Conservation (phyloP, 2,113 vertebrate genomes). For the Circaetus gallicus region DNA sequence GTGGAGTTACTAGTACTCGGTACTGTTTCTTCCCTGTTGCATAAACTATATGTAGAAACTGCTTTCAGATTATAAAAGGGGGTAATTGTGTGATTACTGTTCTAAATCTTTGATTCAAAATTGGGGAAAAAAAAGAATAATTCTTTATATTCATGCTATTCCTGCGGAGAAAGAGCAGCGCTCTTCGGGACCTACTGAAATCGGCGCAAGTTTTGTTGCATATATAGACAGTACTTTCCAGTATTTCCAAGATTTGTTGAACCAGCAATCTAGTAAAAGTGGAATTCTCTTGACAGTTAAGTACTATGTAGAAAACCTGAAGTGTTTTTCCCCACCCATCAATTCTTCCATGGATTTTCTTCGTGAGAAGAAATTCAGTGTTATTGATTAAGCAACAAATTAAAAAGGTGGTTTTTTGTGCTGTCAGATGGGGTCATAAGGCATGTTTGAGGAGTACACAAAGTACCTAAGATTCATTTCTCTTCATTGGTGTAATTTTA, state of each 20-base stretch:
- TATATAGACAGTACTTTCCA: neutral
- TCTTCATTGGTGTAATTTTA: neutral
- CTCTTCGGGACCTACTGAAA: neutral
- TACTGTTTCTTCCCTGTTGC: neutral
- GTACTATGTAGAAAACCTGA: neutral
- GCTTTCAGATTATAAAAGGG: neutral
- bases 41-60: neutral
- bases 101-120: neutral
- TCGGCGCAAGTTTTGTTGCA: neutral
- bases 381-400: constrained; percentile 15
- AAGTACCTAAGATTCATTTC: neutral
- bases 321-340: neutral
- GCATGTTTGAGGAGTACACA: neutral
- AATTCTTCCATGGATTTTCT: neutral
- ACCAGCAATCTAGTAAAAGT: neutral
- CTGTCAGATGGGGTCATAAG: neutral
- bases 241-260: neutral
- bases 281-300: neutral
- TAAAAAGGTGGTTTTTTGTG: neutral
- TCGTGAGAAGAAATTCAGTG: neutral
- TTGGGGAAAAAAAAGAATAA: neutral
- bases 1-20: neutral
- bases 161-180: neutral
- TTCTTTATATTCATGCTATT: neutral
- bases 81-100: neutral